Base-by-base conservation (phyloP, 2,888 invertebrate species). In the Phasia obesa region DNA sequence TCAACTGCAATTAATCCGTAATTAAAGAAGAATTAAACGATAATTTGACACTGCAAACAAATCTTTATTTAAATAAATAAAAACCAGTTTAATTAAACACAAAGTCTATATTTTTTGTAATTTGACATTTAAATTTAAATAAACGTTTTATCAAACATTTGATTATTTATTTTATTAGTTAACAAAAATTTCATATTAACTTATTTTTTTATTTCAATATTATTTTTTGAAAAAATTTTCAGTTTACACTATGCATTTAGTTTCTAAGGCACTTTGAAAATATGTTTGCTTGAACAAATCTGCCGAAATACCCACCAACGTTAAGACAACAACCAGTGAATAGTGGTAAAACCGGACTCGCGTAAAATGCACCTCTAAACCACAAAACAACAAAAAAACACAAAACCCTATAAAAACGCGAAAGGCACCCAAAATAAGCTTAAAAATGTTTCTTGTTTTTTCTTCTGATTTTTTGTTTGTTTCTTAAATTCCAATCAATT, bases 1-100 rank as follows among this genome's bases (percentile, higher is more conserved):
- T 57, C 53, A 83, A 55, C 83, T 83, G 83, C 60, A 83, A 83
- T 75, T 60, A 83, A 78, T 75, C 55, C 75, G 42, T 62, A 57
- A 71, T 71, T 42, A 78, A 35, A 76, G 65, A 19, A 23, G 7
- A 42, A 74, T 57, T 78, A 57, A 57, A 62, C 11, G 21, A 31
- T 62, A 55, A 69, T 70, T 57, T 55, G 74, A 69, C 80, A 67
- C 67, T 51, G 2, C 15, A 65, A 57, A 47, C 9, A 31, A 31
- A 11, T 35, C 11, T 11, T 23, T 35, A 2, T 13, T 35, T 17
- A 15, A 13, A 23, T 21, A 25, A 1, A 13, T 53, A 42, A 21
- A 64, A 73, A 62, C 60, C 38, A 51, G 60, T 73, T 71, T 9
- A 51, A 21, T 49, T 11, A 17, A 62, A 62, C 13, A 42, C 60